A percentile compares a stretch with the other conserved stretches of the same genome.
Evolutionary conservation across 1,140 invertebrate genomes (phyloP).

Genomic region (Fragariocoptes setiger): DNA sequence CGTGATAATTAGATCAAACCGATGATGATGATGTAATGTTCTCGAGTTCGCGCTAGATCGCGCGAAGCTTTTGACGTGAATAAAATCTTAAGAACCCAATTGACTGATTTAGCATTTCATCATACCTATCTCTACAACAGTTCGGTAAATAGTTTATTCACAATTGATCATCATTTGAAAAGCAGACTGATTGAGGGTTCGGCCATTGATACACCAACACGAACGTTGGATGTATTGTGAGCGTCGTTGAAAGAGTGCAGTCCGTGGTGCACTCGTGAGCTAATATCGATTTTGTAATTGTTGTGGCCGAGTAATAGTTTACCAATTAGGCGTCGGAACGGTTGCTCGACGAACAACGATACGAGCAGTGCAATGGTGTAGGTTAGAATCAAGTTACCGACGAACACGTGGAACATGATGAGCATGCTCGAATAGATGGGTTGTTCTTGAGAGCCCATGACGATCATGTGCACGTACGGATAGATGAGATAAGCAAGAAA

Average conservation of each 20-base stretch:
- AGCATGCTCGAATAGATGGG: conserved; percentile 5
- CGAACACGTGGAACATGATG: conserved; percentile 4
- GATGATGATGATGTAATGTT: too few relatives aligned
- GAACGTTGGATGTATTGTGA: background rate
- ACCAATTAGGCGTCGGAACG: background rate
- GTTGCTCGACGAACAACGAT: conserved; percentile 7
- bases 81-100: background rate
- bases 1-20: too few relatives aligned
- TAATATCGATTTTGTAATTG: background rate
- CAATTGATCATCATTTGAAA: background rate
- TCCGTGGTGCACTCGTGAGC: background rate
- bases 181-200: background rate
- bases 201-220: background rate
- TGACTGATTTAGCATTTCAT: too few relatives aligned
- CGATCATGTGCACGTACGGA: conserved; percentile 5
- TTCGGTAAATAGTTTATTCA: too few relatives aligned
- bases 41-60: too few relatives aligned
- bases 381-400: conserved; percentile 8
- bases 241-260: background rate
- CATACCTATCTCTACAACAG: too few relatives aligned
- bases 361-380: conserved; percentile 6
- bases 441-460: conserved; percentile 6
- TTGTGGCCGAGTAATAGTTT: background rate
- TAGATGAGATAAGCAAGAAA: conserved; percentile 3
- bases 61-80: background rate